Base-by-base conservation (phyloP, 2,888 invertebrate species). In the Zhengitettix transpicula region DNA sequence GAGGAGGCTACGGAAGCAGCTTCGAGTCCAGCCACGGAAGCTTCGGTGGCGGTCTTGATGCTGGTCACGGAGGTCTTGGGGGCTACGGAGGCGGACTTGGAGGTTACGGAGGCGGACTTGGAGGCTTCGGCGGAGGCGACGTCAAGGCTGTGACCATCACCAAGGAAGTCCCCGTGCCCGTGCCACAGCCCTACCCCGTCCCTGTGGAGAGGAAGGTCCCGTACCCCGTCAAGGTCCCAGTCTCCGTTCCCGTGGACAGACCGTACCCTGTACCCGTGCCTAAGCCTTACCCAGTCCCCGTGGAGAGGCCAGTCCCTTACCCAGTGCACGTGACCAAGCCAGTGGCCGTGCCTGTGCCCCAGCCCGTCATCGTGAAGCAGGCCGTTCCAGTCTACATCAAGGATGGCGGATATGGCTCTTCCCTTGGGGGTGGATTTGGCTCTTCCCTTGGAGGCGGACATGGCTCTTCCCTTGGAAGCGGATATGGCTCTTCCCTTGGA, bases 231-330 rank as follows among this genome's bases (percentile, higher is more conserved):
- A 72, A 72, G 64, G 72, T 80, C 58, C 78, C 79, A 66, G 84
- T 85, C 60, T 47, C 54, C 10, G 62, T 62, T 7, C 64, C 61
- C 10, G 81, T 81, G 40, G 86, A 60, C 56, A 61, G 59, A 40
- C 63, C 61, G 15, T 63, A 61, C 59, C 63, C 60, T 15, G 61
- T 63, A 40, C 61, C 87, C 69, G 81, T 87, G 63, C 84, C 84
- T 47, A 82, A 82, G 65, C 63, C 64, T n/a, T 61, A 62, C 41
- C 61, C 63, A 15, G 63, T 63, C 1, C 63, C 65, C 16, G 68
- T 69, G 1, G 67, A 67, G 60, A 67, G 65, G 58, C 67, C 64
- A 16, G 65, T 67, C 16, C 68, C 68, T 3, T 57, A 89, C 40
- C 77, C 81, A 17, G 81, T 63, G 1, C 61, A 60, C 53, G 59